These are phyloP conservation scores for Coremacera marginata DNA, from an alignment of 2,888 invertebrate species.

Conservation along the genomic window DNA sequence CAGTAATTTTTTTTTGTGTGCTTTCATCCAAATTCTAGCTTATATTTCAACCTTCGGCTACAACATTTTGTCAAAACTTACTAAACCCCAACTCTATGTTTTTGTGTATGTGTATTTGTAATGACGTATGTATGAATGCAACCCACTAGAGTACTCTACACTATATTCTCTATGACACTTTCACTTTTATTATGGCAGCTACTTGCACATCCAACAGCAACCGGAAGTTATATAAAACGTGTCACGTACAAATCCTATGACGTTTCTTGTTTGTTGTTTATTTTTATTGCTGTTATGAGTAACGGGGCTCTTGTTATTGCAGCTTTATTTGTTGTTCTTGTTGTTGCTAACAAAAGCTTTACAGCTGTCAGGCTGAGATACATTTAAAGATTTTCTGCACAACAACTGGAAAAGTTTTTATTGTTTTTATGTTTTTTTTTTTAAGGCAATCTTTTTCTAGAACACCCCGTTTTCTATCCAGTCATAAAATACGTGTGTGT, in stretches of 20 bases:
- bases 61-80: no score
- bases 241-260: no score
- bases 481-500: not conserved
- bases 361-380: no score
- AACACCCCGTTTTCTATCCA: no score
- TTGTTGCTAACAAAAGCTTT: not conserved
- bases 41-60: no score
- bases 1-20: not conserved
- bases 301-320: not conserved
- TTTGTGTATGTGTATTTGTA: constrained; percentile 3
- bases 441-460: no score
- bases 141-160: not conserved
- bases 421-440: no score
- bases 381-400: no score
- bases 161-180: not conserved
- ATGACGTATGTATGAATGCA: not conserved
- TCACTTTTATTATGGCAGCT: constrained; percentile 27
- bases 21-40: constrained; percentile 13
- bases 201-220: not conserved
- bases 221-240: not conserved
- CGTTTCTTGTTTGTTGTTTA: not conserved
- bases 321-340: not conserved
- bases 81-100: constrained; percentile 26
- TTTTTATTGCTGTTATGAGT: not conserved
- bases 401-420: no score